Conservation (phyloP, 2,113 vertebrate species). For the Passer montanus region DNA sequence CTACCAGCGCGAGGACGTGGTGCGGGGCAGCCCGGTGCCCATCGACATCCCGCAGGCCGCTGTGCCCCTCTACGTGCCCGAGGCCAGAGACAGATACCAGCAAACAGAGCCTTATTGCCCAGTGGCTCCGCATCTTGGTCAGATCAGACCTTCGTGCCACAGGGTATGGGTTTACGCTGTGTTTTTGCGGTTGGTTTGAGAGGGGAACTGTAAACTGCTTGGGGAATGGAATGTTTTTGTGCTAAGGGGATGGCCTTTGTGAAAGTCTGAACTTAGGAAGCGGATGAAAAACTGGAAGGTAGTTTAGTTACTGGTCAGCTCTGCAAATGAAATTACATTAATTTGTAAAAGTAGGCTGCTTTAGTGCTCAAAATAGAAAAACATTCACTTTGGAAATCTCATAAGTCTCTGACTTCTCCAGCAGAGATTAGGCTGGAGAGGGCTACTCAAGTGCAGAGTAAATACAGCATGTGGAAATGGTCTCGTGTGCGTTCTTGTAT, state of each 20-base stretch:
- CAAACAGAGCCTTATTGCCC: constrained; percentile 87
- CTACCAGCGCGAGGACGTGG: constrained; percentile 86
- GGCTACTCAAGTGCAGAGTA: not conserved
- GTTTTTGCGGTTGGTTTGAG: not conserved
- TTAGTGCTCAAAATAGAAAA: not conserved
- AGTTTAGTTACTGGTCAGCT: not conserved
- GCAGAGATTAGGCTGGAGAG: not conserved
- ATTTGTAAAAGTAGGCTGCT: not conserved
- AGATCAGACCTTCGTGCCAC: constrained; percentile 84
- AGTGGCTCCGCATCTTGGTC: constrained; percentile 79
- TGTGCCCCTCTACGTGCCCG: constrained; percentile 84
- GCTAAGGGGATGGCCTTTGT: not conserved
- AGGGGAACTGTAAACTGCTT: not conserved
- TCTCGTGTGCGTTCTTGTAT: not conserved
- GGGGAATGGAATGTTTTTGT: not conserved
- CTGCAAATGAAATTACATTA: not conserved
- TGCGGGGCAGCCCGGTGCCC: constrained; percentile 89
- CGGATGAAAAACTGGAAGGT: not conserved
- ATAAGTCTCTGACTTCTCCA: not conserved
- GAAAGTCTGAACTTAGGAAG: not conserved
- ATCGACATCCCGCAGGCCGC: constrained; percentile 83
- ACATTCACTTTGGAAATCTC: not conserved
- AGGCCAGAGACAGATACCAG: constrained; percentile 84
- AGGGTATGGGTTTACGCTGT: constrained; percentile 75
- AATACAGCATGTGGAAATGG: not conserved